Base-by-base conservation (phyloP, 2,888 invertebrate species). In the Drosophila greeni region DNA sequence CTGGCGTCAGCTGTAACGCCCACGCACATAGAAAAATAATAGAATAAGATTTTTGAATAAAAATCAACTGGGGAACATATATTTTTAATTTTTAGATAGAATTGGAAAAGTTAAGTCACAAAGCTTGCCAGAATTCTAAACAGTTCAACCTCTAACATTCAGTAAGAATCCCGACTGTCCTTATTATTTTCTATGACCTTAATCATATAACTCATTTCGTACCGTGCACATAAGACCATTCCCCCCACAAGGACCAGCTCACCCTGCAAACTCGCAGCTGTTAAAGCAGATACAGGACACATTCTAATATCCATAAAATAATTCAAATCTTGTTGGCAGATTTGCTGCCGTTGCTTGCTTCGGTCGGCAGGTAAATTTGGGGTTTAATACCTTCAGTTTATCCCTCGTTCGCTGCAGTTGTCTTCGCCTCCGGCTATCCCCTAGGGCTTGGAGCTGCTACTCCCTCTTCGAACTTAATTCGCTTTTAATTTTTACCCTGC, bases 401-500 rank as follows among this genome's bases (percentile, higher is more conserved):
- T 26, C 66, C 54, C 34, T 23, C 45, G 20, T 52, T n/a, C 45
- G 24, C 37, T 39, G 66, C 66, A 49, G 42, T 42, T 48, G 49
- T 42, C 61, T 40, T 40, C 18, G 33, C 26, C 8, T 14, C 20
- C 12, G 29, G 29, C 37, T 29, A 47, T 18, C 23, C 65, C 34
- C 14, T n/a, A 9, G 11, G 9, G 33, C 36, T 7, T 12, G 29
- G 26, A 37, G 20, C 31, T 54, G 20, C 31, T 54, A 33, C 20
- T 29, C 23, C 40, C 55, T 11, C 18, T 33, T 20, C 55, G 55
- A 53, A 58, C 61, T 82, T 84, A 84, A 80, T 80, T 82, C 70
- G 73, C 71, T 80, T 74, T 73, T 77, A 80, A 74, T 82, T 82
- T 74, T 66, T 70, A 34, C 56, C 34, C 53, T 75, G 71, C 79